Percentiles rank a stretch among this genome's conserved stretches.
Conservation (phyloP, 2,113 vertebrate genomes). For the Notiomystis cincta region DNA sequence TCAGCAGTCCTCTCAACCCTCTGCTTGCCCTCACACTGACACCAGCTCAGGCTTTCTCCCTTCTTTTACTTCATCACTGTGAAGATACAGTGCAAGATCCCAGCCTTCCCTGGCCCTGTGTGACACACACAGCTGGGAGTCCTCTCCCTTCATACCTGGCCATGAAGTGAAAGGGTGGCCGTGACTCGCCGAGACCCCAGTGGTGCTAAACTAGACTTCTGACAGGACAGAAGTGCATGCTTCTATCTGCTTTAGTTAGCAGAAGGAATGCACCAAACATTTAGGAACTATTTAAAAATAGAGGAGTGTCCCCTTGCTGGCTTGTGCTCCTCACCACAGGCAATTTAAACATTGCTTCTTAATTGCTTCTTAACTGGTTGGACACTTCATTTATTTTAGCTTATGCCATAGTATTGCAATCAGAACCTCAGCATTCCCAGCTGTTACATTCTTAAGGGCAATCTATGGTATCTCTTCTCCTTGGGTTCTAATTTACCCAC, state of each 20-base stretch:
- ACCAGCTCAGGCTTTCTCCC: not conserved
- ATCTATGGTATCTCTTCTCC: not conserved
- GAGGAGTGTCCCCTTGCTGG: not conserved
- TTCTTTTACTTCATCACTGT: not conserved
- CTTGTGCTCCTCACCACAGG: not conserved
- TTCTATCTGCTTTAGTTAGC: not conserved
- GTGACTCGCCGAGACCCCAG: fast-evolving
- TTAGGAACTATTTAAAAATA: not conserved
- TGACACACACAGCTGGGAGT: not conserved
- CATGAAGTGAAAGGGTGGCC: not conserved
- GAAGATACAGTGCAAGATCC: not conserved
- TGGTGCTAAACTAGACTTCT: not conserved
- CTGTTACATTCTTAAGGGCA: not conserved
- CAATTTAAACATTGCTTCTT: not conserved
- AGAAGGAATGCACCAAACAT: not conserved
- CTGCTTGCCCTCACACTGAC: not conserved
- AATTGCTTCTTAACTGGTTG: not conserved
- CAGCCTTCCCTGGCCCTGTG: not conserved
- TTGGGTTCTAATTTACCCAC: not conserved
- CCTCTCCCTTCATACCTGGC: not conserved
- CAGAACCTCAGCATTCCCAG: not conserved
- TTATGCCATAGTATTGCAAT: not conserved
- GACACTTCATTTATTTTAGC: not conserved
- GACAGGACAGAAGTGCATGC: not conserved
- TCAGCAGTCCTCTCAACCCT: not conserved